A percentile compares a stretch with the other conserved stretches of the same genome.
Conservation (phyloP, 2,113 vertebrate species). For the Thamnophis sirtalis region DNA sequence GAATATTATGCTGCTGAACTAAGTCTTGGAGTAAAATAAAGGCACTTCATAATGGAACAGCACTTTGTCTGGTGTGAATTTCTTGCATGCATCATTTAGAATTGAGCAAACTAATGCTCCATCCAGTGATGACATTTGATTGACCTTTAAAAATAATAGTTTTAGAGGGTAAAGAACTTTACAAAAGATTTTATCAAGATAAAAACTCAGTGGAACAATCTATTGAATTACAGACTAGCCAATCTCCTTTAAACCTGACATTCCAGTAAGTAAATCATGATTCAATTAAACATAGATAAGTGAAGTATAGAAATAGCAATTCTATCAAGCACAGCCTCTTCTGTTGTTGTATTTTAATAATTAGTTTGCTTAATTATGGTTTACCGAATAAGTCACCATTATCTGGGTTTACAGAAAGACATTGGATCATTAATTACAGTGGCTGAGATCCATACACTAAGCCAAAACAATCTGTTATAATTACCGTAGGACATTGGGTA, state of each 20-base stretch:
- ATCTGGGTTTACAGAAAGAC: neutral
- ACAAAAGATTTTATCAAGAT: neutral
- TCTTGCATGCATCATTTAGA: neutral
- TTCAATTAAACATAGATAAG: neutral
- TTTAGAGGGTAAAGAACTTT: neutral
- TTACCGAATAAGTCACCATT: neutral
- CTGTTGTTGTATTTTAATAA: neutral
- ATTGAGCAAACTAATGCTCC: neutral
- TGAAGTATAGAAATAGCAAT: neutral
- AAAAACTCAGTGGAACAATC: neutral
- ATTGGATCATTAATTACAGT: neutral
- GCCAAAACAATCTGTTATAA: neutral
- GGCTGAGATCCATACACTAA: neutral
- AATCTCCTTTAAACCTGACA: neutral
- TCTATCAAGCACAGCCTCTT: neutral
- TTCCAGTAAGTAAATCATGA: neutral
- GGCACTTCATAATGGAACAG: neutral
- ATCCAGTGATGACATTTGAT: neutral
- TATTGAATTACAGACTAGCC: neutral
- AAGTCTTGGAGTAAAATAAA: constrained; percentile 13
- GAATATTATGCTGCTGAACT: constrained; percentile 19
- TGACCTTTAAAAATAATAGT: neutral
- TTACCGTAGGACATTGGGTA: neutral
- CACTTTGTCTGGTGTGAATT: constrained; percentile 1
- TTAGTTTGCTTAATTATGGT: neutral